Base-by-base conservation (phyloP, 2,888 invertebrate genomes). In the Elegia similella region DNA sequence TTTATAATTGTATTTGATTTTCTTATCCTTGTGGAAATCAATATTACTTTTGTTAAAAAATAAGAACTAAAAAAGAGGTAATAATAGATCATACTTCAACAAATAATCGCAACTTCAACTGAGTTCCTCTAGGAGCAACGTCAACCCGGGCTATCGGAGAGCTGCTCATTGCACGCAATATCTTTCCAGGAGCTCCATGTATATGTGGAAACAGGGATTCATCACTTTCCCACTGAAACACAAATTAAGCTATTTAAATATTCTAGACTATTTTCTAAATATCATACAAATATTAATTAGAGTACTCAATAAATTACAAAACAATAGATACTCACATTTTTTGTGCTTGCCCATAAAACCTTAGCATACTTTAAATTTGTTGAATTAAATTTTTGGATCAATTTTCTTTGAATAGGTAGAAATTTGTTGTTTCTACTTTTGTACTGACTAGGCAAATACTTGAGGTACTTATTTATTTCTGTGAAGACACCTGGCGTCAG, bases 71-170 rank as follows among this genome's bases (percentile, higher is more conserved):
- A n/a, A n/a, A n/a, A 23, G 5, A 23, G 2, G 5, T 23, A 23
- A 23, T 23, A 23, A 23, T 3, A 23, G 5, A 23, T 43, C 69
- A 89, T 73, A 95, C 95, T 82, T 95, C 93, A 64, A 98, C 86
- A 12, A 94, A 93, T 44, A 98, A 82, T 67, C 96, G 87, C 55
- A 98, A 86, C 86, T 99, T 99, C 53, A 99, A 90, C 81, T 99
- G 98, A 34, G 98, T 98, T 58, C 98, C 98, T 76, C 95, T 93
- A 23, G 93, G 93, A 62, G 96, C 95, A 83, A 97, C 95, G 79
- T 96, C 96, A 7, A 96, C 97, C 60, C 93, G 88, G 12, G 93
- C 90, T 73, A 97, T 95, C 73, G 93, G 93, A 62, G 95, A 92
- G 67, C 92, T 92, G 63, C 94, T 93, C 68, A 97, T 86, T 12